Evolutionary conservation across 1,140 invertebrate species (phyloP).

Genomic region (Drosophila sucinea): DNA sequence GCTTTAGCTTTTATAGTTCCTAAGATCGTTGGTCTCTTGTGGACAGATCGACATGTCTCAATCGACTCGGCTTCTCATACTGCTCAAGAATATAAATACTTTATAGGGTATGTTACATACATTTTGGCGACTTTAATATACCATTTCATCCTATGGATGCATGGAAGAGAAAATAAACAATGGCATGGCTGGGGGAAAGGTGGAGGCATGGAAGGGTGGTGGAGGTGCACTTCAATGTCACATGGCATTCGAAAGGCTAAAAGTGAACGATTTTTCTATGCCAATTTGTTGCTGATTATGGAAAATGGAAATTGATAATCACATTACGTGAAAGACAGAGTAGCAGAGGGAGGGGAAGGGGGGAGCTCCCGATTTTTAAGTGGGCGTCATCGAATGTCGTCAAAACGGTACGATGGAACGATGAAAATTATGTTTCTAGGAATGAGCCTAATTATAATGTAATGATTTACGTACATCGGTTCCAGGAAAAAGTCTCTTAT

Average conservation of each 20-base stretch:
- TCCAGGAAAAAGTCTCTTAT: background rate
- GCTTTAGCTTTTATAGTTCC: too few species aligned
- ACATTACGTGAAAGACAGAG: background rate
- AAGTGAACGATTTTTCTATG: slow-evolving; percentile 29
- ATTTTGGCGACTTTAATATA: too few species aligned
- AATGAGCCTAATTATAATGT: slow-evolving; percentile 1
- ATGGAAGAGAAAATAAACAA: background rate
- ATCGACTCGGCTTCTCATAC: too few species aligned
- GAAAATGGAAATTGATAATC: slow-evolving; percentile 21
- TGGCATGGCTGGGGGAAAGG: background rate
- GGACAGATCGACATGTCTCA: too few species aligned
- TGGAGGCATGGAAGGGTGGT: background rate
- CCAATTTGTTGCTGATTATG: slow-evolving; percentile 37
- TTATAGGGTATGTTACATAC: too few species aligned
- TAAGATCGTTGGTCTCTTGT: too few species aligned
- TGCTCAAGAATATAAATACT: too few species aligned
- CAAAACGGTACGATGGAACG: background rate
- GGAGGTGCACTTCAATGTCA: slow-evolving; percentile 45
- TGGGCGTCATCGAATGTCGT: slow-evolving; percentile 7
- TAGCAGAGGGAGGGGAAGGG: too few species aligned
- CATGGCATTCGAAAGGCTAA: slow-evolving; percentile 47
- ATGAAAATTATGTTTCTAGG: background rate
- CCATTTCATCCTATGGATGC: too few species aligned
- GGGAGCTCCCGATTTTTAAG: background rate
- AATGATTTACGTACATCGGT: background rate